Percentiles rank a stretch among this genome's conserved stretches.
These are phyloP conservation scores for Drosophila miranda DNA, from an alignment of 1,140 invertebrate species.

Conservation along the genomic window DNA sequence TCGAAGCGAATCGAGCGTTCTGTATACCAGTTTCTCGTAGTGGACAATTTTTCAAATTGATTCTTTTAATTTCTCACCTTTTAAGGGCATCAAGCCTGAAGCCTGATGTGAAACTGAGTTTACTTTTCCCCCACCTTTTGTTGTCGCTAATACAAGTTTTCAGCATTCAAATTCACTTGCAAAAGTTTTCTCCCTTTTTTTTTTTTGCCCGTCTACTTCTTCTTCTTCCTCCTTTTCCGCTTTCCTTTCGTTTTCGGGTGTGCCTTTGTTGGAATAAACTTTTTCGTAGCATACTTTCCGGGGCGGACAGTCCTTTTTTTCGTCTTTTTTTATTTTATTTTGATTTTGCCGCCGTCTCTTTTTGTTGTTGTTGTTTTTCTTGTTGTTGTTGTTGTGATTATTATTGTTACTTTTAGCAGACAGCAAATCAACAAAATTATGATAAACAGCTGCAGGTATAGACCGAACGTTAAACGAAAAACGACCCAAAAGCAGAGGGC, in stretches of 20 bases:
- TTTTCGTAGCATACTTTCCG: constrained; percentile 55
- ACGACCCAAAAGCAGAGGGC: constrained; percentile 50
- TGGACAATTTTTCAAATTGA: constrained; percentile 20
- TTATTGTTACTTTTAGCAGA: constrained; percentile 67
- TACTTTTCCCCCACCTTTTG: constrained; percentile 12
- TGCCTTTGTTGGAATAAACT: constrained; percentile 38
- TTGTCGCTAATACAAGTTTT: constrained; percentile 53
- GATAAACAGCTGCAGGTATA: constrained; percentile 80
- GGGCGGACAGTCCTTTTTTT: constrained; percentile 31
- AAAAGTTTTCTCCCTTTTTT: constrained; percentile 45
- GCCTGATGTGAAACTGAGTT: constrained; percentile 37
- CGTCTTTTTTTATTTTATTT: constrained; percentile 40
- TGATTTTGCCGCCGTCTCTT: constrained; percentile 48
- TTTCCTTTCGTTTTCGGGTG: constrained; percentile 15
- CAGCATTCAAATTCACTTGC: constrained; percentile 65
- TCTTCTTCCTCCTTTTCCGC: constrained; percentile 2
- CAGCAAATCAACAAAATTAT: constrained; percentile 81
- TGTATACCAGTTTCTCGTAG: background rate
- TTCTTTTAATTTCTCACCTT: constrained; percentile 9
- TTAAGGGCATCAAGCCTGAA: constrained; percentile 32
- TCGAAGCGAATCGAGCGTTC: background rate
- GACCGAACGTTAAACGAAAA: constrained; percentile 53
- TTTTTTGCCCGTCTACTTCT: constrained; percentile 24
- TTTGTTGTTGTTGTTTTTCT: constrained; percentile 36
- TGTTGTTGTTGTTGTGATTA: constrained; percentile 59